These are phyloP conservation scores for Salvelinus sp. DNA, from an alignment of 2,113 vertebrate genomes.

Conservation along the genomic window DNA sequence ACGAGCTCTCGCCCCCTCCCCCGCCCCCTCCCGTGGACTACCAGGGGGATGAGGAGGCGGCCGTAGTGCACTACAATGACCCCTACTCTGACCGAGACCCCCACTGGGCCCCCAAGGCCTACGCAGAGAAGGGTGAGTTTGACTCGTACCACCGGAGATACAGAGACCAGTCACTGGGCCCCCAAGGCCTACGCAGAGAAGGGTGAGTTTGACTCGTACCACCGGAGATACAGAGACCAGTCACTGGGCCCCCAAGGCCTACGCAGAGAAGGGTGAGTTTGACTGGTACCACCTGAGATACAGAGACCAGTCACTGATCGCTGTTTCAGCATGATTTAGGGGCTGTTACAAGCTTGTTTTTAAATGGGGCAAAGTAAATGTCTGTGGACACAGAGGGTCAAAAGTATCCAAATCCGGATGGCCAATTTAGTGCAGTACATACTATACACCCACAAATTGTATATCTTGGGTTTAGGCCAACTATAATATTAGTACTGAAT, in stretches of 20 bases:
- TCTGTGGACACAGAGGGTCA: too few relatives aligned
- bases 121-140: conserved; percentile 90
- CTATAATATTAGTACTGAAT: too few relatives aligned
- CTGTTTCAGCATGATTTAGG: not conserved
- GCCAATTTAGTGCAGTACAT: too few relatives aligned
- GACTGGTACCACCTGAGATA: not conserved
- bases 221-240: not conserved
- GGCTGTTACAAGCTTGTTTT: too few relatives aligned
- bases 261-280: conserved; percentile 90
- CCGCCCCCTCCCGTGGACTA: conserved; percentile 96
- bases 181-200: conserved; percentile 96
- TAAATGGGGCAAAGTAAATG: too few relatives aligned
- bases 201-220: conserved; percentile 70
- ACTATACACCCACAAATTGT: too few relatives aligned
- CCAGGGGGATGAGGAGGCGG: conserved; percentile 93
- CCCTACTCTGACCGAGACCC: conserved; percentile 97
- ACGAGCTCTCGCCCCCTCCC: conserved; percentile 91
- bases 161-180: conserved; percentile 80
- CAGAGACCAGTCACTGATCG: not conserved
- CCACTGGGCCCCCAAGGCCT: conserved; percentile 93
- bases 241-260: conserved; percentile 93
- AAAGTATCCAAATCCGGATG: too few relatives aligned
- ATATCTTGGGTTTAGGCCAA: too few relatives aligned
- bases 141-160: not conserved
- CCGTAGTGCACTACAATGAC: conserved; percentile 93